These are phyloP conservation scores for Myopa testacea DNA, from an alignment of 2,888 invertebrate species.

Conservation along the genomic window DNA sequence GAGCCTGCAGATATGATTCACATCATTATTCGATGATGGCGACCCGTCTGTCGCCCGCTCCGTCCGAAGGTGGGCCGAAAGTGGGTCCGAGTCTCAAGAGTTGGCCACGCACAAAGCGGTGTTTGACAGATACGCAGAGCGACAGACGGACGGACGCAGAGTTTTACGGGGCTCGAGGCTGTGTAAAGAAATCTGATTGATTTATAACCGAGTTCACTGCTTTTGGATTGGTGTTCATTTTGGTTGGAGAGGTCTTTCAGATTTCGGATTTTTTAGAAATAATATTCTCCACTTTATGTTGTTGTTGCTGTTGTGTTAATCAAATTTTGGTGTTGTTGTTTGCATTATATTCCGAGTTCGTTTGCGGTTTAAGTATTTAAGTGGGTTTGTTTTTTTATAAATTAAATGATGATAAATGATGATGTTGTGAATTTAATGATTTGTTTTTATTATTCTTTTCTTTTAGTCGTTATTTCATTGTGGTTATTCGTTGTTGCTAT, in stretches of 20 bases:
- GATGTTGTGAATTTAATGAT: conserved; percentile 63
- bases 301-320: too few species aligned
- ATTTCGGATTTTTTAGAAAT: too few species aligned
- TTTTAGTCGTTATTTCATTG: neutral
- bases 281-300: too few species aligned
- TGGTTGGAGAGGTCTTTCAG: conserved; percentile 1
- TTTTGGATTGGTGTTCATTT: conserved; percentile 15
- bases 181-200: conserved; percentile 60
- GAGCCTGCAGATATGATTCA: neutral
- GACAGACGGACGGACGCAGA: neutral
- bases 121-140: neutral
- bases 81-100: neutral
- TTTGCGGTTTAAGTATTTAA: conserved; percentile 16
- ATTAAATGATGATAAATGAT: conserved; percentile 64
- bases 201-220: conserved; percentile 57
- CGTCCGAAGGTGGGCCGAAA: neutral
- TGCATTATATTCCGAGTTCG: conserved; percentile 4
- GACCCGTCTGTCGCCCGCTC: neutral
- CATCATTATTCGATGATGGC: neutral
- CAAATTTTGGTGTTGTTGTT: too few species aligned
- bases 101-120: neutral
- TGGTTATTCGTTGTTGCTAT: neutral
- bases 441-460: conserved; percentile 54
- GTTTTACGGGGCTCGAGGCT: conserved; percentile 42
- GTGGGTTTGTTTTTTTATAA: conserved; percentile 11